Conservation (phyloP, 2,888 invertebrate genomes). For the Eristalis arbustorum region DNA sequence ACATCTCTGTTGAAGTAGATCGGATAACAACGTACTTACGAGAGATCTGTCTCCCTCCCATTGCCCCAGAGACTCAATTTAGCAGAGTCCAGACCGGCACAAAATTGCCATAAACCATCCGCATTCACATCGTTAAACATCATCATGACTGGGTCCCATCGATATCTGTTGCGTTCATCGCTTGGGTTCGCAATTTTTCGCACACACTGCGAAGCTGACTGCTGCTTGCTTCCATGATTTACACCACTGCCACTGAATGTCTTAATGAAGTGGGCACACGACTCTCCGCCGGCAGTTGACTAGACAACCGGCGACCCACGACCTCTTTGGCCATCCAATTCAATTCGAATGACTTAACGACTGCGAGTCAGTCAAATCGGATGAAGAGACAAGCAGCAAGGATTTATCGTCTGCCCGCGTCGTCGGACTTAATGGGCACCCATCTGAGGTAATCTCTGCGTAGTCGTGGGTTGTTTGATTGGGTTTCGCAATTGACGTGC, state of each 20-base stretch:
- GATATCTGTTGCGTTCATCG: background rate
- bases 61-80: too few species aligned
- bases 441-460: background rate
- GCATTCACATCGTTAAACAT: background rate
- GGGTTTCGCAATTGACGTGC: background rate
- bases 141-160: background rate
- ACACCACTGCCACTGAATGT: conserved; percentile 4
- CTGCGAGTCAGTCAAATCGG: conserved; percentile 23
- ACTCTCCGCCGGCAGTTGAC: conserved; percentile 36
- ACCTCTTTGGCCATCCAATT: conserved; percentile 1
- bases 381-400: conserved; percentile 30
- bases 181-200: background rate
- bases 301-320: background rate
- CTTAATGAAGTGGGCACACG: conserved; percentile 43
- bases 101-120: background rate
- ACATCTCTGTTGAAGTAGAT: too few species aligned
- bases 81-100: background rate
- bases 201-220: conserved; percentile 33
- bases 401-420: conserved; percentile 37
- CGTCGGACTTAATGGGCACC: background rate
- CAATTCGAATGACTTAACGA: conserved; percentile 28
- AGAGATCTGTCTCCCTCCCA: too few species aligned
- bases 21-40: too few species aligned
- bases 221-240: background rate
- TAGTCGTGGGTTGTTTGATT: background rate